A percentile compares a stretch with the other conserved stretches of the same genome.
phyloP scores from a whole-genome alignment of 2,113 vertebrate species.

The Hemiprocne comata region DNA sequence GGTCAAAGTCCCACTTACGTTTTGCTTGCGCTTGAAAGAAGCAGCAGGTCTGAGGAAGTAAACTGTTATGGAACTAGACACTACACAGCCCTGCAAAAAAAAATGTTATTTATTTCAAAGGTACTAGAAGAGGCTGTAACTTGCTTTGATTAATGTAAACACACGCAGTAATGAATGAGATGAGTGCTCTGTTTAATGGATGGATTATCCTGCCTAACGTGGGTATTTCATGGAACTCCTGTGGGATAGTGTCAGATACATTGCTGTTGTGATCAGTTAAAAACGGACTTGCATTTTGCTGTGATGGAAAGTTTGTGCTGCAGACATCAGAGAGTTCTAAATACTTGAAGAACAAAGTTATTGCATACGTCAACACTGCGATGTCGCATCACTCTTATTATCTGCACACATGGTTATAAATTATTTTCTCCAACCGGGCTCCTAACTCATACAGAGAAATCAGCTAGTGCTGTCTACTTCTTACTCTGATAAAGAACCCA shows the following conservation, averaged over 20 bases:
- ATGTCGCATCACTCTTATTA: background rate
- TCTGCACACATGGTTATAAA: background rate
- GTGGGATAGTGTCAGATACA: background rate
- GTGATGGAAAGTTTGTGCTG: background rate
- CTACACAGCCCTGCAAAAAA: background rate
- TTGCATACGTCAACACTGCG: accelerated
- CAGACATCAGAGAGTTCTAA: background rate
- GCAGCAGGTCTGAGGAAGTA: background rate
- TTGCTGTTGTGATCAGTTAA: background rate
- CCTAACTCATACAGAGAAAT: background rate
- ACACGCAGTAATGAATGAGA: background rate
- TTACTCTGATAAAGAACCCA: background rate
- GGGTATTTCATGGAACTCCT: background rate
- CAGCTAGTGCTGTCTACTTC: background rate
- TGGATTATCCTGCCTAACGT: background rate
- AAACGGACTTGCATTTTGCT: background rate
- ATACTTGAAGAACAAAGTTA: background rate
- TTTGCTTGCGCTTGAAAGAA: background rate
- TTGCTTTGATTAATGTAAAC: background rate
- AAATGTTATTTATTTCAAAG: background rate
- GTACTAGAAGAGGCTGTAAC: background rate
- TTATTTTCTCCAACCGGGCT: background rate
- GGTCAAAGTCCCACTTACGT: background rate
- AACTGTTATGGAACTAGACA: background rate
- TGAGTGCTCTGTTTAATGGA: background rate